These are phyloP conservation scores for Triplophysa bombifrons DNA, from an alignment of 2,797 vertebrate species.

Conservation along the genomic window DNA sequence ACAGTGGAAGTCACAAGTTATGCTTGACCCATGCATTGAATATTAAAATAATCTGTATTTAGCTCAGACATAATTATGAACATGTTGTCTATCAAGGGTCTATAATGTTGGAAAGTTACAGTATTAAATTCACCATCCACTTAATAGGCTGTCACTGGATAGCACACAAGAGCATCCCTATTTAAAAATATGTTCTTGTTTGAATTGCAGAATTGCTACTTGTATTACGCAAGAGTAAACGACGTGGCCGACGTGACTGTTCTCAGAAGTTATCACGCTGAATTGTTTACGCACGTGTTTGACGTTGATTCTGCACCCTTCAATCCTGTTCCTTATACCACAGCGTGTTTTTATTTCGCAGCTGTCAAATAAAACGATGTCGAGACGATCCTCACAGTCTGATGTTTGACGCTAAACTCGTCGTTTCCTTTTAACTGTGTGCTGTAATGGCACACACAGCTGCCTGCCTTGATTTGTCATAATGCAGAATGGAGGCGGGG, in stretches of 20 bases:
- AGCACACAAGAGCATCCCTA: neutral
- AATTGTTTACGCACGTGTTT: neutral
- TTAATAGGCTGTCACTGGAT: constrained; percentile 6
- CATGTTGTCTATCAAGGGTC: neutral
- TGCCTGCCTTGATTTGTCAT: constrained; percentile 91
- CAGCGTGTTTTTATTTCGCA: constrained; percentile 24
- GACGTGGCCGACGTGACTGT: neutral
- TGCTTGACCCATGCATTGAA: neutral
- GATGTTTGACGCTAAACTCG: constrained; percentile 19
- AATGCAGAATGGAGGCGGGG: constrained; percentile 87
- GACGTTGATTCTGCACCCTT: neutral
- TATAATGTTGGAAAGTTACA: neutral
- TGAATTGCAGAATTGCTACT: neutral
- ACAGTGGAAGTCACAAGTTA: neutral
- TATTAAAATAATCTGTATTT: constrained; percentile 8
- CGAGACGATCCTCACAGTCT: constrained; percentile 14
- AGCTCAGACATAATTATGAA: neutral
- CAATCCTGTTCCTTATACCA: constrained; percentile 18
- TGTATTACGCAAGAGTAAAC: too few species aligned
- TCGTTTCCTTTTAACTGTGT: constrained; percentile 58
- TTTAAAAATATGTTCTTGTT: neutral
- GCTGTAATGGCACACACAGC: constrained; percentile 80
- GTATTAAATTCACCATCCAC: neutral
- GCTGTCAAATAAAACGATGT: constrained; percentile 25
- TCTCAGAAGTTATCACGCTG: neutral